Evolutionary conservation across 2,113 vertebrate genomes (phyloP).

Genomic region (Lipophrys pholis): DNA sequence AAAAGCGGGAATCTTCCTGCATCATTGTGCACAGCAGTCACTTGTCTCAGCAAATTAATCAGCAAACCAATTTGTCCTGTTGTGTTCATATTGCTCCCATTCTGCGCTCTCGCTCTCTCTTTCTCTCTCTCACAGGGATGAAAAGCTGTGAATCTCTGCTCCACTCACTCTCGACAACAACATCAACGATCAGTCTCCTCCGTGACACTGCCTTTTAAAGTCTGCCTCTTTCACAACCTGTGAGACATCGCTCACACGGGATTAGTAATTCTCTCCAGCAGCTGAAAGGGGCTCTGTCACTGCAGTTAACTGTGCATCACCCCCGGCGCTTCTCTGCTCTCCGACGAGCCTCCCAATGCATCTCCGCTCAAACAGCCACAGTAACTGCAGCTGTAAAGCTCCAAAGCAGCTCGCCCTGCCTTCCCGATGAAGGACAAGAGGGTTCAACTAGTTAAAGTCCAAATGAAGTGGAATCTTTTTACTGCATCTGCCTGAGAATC

Average conservation of each 20-base stretch:
- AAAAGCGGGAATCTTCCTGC: background rate
- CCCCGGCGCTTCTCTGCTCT: background rate
- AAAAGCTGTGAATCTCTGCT: background rate
- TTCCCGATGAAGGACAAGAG: constrained; percentile 15
- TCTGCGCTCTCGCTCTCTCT: background rate
- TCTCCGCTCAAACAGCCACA: constrained; percentile 35
- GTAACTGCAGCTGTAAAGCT: constrained; percentile 14
- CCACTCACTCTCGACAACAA: background rate
- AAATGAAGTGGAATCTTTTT: constrained; percentile 46
- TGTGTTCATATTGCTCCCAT: background rate
- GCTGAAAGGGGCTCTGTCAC: constrained; percentile 34
- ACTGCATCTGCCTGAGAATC: background rate
- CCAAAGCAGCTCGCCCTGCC: constrained; percentile 27
- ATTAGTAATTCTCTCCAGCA: constrained; percentile 35
- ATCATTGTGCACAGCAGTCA: background rate
- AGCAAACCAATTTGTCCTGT: background rate
- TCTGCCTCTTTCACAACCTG: constrained; percentile 28
- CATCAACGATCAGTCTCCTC: constrained; percentile 21
- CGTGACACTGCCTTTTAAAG: constrained; percentile 22
- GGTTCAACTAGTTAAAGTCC: constrained; percentile 42
- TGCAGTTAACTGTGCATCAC: constrained; percentile 52
- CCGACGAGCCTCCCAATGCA: constrained; percentile 22
- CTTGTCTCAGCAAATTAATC: background rate
- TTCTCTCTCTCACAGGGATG: background rate
- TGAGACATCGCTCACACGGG: constrained; percentile 25